phyloP scores from a whole-genome alignment of 2,113 vertebrate species.

The Cyrtonyx montezumae region DNA sequence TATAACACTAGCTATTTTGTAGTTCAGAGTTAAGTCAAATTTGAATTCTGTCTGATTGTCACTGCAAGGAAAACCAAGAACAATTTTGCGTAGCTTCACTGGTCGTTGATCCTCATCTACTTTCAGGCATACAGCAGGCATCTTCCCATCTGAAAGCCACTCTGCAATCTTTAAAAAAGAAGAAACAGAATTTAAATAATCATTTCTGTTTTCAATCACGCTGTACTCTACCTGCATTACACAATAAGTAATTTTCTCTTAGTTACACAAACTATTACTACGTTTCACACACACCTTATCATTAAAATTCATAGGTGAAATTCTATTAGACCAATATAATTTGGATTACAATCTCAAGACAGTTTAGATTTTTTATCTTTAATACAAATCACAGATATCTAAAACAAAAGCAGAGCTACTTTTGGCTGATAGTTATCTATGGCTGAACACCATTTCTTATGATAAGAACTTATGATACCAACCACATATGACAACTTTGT shows the following conservation, averaged over 20 bases:
- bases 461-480: not conserved
- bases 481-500: not conserved
- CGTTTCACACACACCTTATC: not conserved
- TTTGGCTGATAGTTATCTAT: not conserved
- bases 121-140: slow-evolving; percentile 87
- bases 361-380: not conserved
- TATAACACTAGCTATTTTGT: slow-evolving; percentile 92
- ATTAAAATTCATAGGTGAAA: not conserved
- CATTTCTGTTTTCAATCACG: not conserved
- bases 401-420: not conserved
- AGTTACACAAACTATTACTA: not conserved
- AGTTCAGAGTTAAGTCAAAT: slow-evolving; percentile 96
- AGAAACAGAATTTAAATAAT: slow-evolving; percentile 23
- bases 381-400: not conserved
- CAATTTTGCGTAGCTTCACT: slow-evolving; percentile 93
- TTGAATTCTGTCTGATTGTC: slow-evolving; percentile 93
- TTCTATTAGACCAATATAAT: not conserved
- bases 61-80: slow-evolving; percentile 92
- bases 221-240: not conserved
- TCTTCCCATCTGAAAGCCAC: slow-evolving; percentile 89
- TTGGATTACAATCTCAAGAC: not conserved
- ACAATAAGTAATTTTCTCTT: not conserved
- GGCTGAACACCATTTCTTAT: not conserved
- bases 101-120: slow-evolving; percentile 95
- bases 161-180: slow-evolving; percentile 89